Percentiles rank a stretch among this genome's conserved stretches.
Conservation (phyloP, 2,797 vertebrate genomes). For the Anisognathus igniventris region DNA sequence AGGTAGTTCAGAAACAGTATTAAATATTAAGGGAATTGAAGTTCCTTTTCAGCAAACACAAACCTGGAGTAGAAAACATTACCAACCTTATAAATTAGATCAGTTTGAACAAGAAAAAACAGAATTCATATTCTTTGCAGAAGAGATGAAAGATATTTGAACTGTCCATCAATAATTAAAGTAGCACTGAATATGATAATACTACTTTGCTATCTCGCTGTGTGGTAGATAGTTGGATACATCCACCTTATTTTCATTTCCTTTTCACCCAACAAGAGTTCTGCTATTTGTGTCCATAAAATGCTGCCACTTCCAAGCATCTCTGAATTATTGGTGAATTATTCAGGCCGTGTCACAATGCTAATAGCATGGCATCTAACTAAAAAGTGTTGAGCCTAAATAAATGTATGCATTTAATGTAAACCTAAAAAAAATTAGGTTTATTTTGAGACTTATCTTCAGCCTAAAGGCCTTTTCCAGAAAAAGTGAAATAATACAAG, state of each 20-base stretch:
- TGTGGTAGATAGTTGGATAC: not conserved
- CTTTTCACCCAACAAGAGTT: not conserved
- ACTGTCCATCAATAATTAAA: not conserved
- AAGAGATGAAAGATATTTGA: not conserved
- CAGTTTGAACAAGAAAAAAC: not conserved
- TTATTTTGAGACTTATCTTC: not conserved
- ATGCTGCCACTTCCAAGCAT: not conserved
- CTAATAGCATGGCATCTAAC: not conserved
- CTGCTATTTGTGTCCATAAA: not conserved
- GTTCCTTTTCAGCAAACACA: not conserved
- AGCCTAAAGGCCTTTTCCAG: not conserved
- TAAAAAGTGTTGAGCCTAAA: not conserved
- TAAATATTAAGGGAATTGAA: not conserved
- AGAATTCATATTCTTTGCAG: not conserved
- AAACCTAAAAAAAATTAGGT: not conserved
- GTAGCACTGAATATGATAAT: not conserved
- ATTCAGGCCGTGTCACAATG: not conserved
- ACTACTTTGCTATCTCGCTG: not conserved
- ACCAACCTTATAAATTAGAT: not conserved
- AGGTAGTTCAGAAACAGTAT: not conserved
- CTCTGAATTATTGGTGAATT: not conserved
- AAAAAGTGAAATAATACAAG: not conserved
- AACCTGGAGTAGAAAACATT: not conserved
- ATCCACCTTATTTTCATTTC: not conserved
- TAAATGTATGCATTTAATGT: not conserved